Percentiles rank a stretch among this genome's conserved stretches.
Evolutionary conservation across 2,797 vertebrate genomes (phyloP).

Genomic region (Agapornis canus): DNA sequence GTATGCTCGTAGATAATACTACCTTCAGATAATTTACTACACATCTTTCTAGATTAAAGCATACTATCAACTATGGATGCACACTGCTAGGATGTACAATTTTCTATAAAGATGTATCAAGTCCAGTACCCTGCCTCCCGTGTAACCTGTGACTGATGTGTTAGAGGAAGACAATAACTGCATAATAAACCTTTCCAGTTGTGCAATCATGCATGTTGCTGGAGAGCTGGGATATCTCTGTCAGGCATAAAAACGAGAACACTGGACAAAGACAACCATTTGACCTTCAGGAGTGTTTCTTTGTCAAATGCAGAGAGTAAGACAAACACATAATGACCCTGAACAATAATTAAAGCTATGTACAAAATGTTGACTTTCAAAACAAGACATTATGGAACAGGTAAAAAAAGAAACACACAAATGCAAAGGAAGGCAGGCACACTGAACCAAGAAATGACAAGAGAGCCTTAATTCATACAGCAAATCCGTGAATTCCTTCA

Average conservation of each 20-base stretch:
- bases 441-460: slow-evolving; percentile 32
- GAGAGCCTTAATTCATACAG: slow-evolving; percentile 45
- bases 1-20: slow-evolving; percentile 30
- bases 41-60: slow-evolving; percentile 51
- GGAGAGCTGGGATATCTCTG: slow-evolving; percentile 57
- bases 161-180: slow-evolving; percentile 63
- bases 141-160: slow-evolving; percentile 44
- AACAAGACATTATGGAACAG: slow-evolving; percentile 54
- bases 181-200: slow-evolving; percentile 65
- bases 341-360: slow-evolving; percentile 70
- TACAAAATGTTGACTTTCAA: slow-evolving; percentile 71
- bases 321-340: slow-evolving; percentile 64
- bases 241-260: slow-evolving; percentile 68
- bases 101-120: slow-evolving; percentile 4
- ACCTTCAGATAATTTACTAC: slow-evolving; percentile 43
- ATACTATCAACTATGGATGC: slow-evolving; percentile 55
- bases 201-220: slow-evolving; percentile 61
- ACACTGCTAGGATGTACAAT: slow-evolving; percentile 58
- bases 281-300: slow-evolving; percentile 72
- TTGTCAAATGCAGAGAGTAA: slow-evolving; percentile 69
- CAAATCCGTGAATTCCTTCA: slow-evolving; percentile 66
- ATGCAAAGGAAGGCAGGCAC: slow-evolving; percentile 58
- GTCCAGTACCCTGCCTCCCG: slow-evolving; percentile 60
- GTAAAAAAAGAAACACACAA: slow-evolving; percentile 43
- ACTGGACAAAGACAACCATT: slow-evolving; percentile 72